A percentile compares a stretch with the other conserved stretches of the same genome.
phyloP scores from a whole-genome alignment of 2,797 vertebrate genomes.

The Platyrinchus mystaceus region DNA sequence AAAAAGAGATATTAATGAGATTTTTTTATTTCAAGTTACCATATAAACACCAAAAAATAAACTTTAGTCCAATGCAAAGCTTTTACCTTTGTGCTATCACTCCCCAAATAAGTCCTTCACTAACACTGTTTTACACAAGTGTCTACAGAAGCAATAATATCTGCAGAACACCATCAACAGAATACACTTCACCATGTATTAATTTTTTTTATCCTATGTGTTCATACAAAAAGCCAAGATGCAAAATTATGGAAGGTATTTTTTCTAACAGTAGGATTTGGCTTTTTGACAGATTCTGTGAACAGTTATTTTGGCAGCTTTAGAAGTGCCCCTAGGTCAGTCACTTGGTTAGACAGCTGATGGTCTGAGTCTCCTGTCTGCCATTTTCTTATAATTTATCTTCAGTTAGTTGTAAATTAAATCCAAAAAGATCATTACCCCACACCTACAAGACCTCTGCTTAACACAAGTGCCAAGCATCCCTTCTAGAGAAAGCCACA shows the following conservation, averaged over 20 bases:
- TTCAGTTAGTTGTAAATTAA: conserved; percentile 19
- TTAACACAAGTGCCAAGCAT: background rate
- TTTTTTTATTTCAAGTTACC: background rate
- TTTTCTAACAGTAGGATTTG: conserved; percentile 16
- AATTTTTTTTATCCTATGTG: background rate
- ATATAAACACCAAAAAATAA: background rate
- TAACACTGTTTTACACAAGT: background rate
- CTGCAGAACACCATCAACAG: background rate
- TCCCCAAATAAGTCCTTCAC: background rate
- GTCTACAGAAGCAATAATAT: background rate
- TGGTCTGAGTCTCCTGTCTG: background rate
- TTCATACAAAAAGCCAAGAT: background rate
- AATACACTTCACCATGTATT: background rate
- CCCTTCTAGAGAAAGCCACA: background rate
- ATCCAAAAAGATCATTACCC: background rate
- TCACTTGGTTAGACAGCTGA: conserved; percentile 38
- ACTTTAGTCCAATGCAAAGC: background rate
- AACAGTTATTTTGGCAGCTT: conserved; percentile 49
- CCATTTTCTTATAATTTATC: conserved; percentile 21
- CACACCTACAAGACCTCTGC: background rate
- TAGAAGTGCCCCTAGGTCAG: conserved; percentile 25
- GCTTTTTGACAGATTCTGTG: conserved; percentile 38
- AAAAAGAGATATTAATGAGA: background rate
- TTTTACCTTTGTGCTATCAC: background rate
- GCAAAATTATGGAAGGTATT: background rate